phyloP scores from a whole-genome alignment of 2,113 vertebrate genomes.

The Sarotherodon lohbergeri region DNA sequence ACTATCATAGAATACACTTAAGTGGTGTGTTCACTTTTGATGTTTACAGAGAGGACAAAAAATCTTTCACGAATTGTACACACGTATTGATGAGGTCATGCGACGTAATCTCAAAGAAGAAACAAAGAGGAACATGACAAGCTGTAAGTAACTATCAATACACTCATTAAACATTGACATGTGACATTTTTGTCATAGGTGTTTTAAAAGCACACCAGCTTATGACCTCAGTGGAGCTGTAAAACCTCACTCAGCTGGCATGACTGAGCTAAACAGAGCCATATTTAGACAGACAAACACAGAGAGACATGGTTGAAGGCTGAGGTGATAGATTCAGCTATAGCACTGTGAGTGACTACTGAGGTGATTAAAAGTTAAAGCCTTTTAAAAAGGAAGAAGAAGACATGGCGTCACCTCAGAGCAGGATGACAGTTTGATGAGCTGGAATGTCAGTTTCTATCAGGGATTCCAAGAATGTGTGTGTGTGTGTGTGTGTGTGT shows the following conservation, averaged over 20 bases:
- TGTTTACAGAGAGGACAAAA: not conserved
- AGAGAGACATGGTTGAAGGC: not conserved
- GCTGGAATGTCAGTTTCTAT: not conserved
- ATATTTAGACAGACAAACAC: not conserved
- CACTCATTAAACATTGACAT: not conserved
- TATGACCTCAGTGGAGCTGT: not conserved
- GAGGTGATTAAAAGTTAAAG: not conserved
- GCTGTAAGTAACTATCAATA: not conserved
- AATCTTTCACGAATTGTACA: not conserved
- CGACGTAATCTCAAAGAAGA: accelerated
- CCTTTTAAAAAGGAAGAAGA: not conserved
- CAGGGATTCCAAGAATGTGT: not conserved
- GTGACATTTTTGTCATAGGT: not conserved
- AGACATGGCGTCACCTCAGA: not conserved
- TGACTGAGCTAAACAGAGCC: not conserved
- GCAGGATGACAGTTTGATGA: not conserved
- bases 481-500: not conserved
- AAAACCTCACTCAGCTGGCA: not conserved
- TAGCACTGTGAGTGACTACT: not conserved
- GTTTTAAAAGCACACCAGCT: not conserved
- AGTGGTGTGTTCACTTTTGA: accelerated
- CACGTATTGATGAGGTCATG: not conserved
- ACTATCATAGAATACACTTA: not conserved
- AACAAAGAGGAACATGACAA: not conserved
- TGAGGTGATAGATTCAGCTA: not conserved